These are phyloP conservation scores for Bibio marci DNA, from an alignment of 2,888 invertebrate genomes.

Conservation along the genomic window DNA sequence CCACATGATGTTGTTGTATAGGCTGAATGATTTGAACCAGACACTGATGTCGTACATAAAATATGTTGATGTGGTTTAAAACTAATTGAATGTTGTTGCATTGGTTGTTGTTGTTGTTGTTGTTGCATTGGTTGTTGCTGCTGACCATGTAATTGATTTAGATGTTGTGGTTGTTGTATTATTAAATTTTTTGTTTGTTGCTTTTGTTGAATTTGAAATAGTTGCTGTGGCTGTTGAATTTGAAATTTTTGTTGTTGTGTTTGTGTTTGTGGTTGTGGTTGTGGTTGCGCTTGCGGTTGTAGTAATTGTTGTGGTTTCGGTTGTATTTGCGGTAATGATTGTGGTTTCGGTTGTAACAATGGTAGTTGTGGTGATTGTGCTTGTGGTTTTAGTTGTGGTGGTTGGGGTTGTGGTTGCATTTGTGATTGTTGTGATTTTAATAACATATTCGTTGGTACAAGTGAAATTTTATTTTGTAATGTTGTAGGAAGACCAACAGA, in stretches of 20 bases:
- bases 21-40: not conserved
- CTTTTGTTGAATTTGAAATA: too few species aligned
- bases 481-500: not conserved
- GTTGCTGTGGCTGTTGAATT: too few species aligned
- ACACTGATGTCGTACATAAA: constrained; percentile 3
- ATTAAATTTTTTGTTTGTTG: too few species aligned
- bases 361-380: constrained; percentile 4
- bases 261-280: too few species aligned
- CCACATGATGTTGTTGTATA: constrained; percentile 8
- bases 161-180: too few species aligned
- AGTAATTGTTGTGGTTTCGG: too few species aligned
- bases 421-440: constrained; percentile 15
- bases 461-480: constrained; percentile 21
- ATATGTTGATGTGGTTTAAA: constrained; percentile 10
- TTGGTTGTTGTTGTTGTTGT: not conserved
- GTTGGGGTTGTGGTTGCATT: constrained; percentile 8
- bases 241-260: too few species aligned
- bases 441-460: constrained; percentile 29
- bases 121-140: not conserved
- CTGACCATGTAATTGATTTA: too few species aligned
- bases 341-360: too few species aligned
- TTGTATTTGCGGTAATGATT: too few species aligned
- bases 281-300: too few species aligned
- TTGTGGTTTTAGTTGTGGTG: constrained; percentile 8
- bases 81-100: too few species aligned